Evolutionary conservation across 1,140 invertebrate genomes (phyloP), one percentile per base, ranked within the genome.

Genomic region (Campoletis sonorensis): DNA sequence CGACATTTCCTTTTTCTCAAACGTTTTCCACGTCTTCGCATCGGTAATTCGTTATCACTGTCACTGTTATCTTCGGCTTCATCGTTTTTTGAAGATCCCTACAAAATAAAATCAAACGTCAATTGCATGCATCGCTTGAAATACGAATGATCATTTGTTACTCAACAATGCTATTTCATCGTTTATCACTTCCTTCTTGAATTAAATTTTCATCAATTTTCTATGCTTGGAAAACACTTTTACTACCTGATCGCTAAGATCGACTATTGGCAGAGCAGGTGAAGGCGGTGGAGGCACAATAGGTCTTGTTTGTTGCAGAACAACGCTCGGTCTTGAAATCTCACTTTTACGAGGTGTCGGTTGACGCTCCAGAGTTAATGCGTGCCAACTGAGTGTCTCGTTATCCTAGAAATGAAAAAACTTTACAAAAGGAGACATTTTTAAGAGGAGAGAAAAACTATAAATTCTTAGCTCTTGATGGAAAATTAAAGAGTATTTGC

Each of bases 381-480:
- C 88, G 18, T 89, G 90, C 91, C 91, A 92, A 78, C 89, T 92
- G 0, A 92, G 84, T 30, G 89, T 90, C 27, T 92, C 91, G 15
- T 76, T 87, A 79, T 90, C 88, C 89, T 90, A 78, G n/a, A 75
- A 78, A 77, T 30, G 0, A 70, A 33, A 21, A 7, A 21, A 58
- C 21, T 8, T 58, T 5, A 11, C 1, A 45, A 13, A 13, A 45
- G 2, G 13, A 45, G 2, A 45, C 2, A 45, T 45, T 10, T 45
- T 45, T 45, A 1, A 45, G 21, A n/a, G 1, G 54, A 58, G 11
- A 21, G 5, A 13, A 58, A 58, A 58, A 21, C 21, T 58, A 21
- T 0, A 5, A 58, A 58, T 58, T 58, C 13, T 45, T 45, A 11
- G 5, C 8, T 13, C 40, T 10, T 13, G 40, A 45, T n/a, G n/a